Conservation (phyloP, 2,888 invertebrate species). For the Mythimna lalbum region DNA sequence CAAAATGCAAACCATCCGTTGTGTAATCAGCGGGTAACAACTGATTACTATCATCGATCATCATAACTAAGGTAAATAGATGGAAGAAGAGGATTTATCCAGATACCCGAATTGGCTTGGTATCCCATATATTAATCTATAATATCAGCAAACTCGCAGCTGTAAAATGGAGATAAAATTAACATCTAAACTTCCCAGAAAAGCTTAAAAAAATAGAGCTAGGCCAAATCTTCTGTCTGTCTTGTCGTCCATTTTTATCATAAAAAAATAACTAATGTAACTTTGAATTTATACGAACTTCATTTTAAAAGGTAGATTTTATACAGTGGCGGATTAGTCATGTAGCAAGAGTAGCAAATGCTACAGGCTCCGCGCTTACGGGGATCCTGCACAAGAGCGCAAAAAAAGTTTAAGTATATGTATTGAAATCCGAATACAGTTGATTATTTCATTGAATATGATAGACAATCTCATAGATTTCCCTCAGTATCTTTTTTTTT, state of each 20-base stretch:
- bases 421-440: too few relatives aligned
- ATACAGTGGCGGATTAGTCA: too few relatives aligned
- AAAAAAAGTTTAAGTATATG: too few relatives aligned
- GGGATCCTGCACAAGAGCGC: too few relatives aligned
- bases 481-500: too few relatives aligned
- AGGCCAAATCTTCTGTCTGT: conserved; percentile 26
- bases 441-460: too few relatives aligned
- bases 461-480: too few relatives aligned
- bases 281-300: conserved; percentile 8
- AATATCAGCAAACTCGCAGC: conserved; percentile 65
- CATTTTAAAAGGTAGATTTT: not conserved
- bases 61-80: conserved; percentile 55
- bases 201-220: conserved; percentile 64
- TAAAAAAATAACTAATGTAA: not conserved
- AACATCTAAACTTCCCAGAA: conserved; percentile 75
- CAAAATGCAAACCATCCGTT: conserved; percentile 87
- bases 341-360: too few relatives aligned
- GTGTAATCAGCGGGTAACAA: conserved; percentile 62
- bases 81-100: conserved; percentile 50
- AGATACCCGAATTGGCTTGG: conserved; percentile 66
- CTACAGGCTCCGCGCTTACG: too few relatives aligned
- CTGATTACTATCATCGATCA: conserved; percentile 68
- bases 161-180: conserved; percentile 67
- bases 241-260: not conserved
- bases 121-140: conserved; percentile 66